Evolutionary conservation across 2,113 vertebrate genomes (phyloP).

Genomic region (Camelus dromedarius): DNA sequence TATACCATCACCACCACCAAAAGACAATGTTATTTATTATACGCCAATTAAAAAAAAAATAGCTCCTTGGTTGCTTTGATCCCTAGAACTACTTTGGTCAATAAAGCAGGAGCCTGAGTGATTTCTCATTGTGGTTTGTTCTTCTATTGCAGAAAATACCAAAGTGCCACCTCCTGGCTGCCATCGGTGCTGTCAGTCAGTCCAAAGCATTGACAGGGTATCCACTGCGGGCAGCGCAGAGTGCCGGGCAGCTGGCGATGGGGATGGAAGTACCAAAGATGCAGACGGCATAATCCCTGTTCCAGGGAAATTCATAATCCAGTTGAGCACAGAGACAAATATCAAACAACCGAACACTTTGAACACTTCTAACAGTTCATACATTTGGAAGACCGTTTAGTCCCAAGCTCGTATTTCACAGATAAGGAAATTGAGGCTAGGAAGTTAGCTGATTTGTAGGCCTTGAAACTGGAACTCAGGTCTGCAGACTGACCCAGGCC

Average conservation of each 20-base stretch:
- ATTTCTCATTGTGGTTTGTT: conserved; percentile 27
- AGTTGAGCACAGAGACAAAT: not conserved
- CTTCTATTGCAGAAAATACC: conserved; percentile 50
- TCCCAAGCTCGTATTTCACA: not conserved
- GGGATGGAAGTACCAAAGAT: not conserved
- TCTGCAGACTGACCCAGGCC: not conserved
- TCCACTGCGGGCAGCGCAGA: not conserved
- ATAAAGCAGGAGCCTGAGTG: not conserved
- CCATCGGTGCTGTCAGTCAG: not conserved
- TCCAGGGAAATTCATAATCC: not conserved
- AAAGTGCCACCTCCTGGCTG: conserved; percentile 56
- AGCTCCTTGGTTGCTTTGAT: not conserved
- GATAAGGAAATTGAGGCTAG: not conserved
- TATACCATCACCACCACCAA: not conserved
- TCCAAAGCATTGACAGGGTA: not conserved
- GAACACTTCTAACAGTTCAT: not conserved
- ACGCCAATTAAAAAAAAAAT: not conserved
- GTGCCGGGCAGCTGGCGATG: not conserved
- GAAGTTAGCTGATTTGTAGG: not conserved
- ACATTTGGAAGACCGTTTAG: not conserved
- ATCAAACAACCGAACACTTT: not conserved
- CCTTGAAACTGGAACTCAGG: not conserved
- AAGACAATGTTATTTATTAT: not conserved
- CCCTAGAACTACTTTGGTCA: not conserved
- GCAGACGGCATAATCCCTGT: not conserved